A percentile compares a stretch with the other conserved stretches of the same genome.
phyloP scores from a whole-genome alignment of 2,797 vertebrate species.

The Notoglanidium macrostoma region DNA sequence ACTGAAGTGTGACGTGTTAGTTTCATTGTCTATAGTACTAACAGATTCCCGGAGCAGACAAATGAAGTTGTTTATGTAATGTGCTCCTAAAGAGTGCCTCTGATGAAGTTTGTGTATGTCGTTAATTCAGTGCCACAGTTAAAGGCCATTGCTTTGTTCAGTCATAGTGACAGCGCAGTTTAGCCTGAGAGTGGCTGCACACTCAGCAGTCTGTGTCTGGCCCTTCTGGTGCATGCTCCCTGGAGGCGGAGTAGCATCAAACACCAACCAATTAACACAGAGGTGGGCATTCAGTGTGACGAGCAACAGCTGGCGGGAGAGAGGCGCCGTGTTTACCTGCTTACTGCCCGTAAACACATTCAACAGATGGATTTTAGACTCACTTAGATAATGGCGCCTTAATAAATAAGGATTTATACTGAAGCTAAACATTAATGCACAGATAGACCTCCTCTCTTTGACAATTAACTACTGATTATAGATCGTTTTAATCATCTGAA shows the following conservation, averaged over 20 bases:
- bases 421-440: not conserved
- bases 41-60: conserved; percentile 4
- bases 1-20: conserved; percentile 1
- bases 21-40: not conserved
- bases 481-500: not conserved
- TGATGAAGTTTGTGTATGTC: conserved; percentile 42
- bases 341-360: conserved; percentile 54
- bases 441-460: not conserved
- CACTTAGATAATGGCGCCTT: conserved; percentile 23
- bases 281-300: conserved; percentile 69
- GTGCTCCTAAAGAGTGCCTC: conserved; percentile 21
- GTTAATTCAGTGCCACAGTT: conserved; percentile 51
- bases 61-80: conserved; percentile 23
- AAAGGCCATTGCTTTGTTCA: conserved; percentile 44
- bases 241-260: conserved; percentile 60
- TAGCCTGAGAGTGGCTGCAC: conserved; percentile 61
- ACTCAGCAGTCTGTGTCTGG: conserved; percentile 62
- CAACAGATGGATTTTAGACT: conserved; percentile 54
- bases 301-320: conserved; percentile 72
- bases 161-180: conserved; percentile 46
- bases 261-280: conserved; percentile 69
- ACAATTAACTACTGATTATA: not conserved
- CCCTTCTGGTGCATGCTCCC: conserved; percentile 64
- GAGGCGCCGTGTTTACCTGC: conserved; percentile 51
- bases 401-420: not conserved